phyloP scores from a whole-genome alignment of 2,888 invertebrate species.

The Liposcelis brunnea region DNA sequence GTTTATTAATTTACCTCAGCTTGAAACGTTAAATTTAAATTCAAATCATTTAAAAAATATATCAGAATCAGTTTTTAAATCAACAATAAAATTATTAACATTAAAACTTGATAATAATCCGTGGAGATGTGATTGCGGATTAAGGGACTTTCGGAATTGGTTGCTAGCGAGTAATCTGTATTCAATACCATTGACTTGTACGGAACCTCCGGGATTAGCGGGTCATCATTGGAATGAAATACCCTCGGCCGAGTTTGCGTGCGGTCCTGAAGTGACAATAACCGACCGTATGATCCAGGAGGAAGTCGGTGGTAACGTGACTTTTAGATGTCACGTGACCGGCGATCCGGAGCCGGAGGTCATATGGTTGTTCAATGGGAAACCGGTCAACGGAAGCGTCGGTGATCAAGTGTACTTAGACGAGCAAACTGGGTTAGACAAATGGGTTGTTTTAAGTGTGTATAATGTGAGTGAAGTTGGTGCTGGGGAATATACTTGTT shows the following conservation, averaged over 20 bases:
- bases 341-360: constrained; percentile 73
- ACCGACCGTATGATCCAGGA: constrained; percentile 38
- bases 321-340: constrained; percentile 61
- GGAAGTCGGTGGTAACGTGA: constrained; percentile 66
- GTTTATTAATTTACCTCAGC: constrained; percentile 51
- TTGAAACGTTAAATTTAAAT: constrained; percentile 63
- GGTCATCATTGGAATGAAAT: constrained; percentile 63
- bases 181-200: constrained; percentile 54
- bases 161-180: constrained; percentile 61
- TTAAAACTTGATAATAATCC: constrained; percentile 69
- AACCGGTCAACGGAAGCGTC: constrained; percentile 30
- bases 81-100: constrained; percentile 60
- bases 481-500: constrained; percentile 72
- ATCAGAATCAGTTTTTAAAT: constrained; percentile 46
- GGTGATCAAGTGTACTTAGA: constrained; percentile 24
- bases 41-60: constrained; percentile 59
- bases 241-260: constrained; percentile 59
- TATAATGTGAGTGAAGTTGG: constrained; percentile 65
- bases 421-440: constrained; percentile 24
- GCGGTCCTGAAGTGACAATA: constrained; percentile 50
- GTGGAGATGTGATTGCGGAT: constrained; percentile 77
- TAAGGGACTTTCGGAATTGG: constrained; percentile 72
- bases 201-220: constrained; percentile 48
- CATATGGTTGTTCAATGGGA: constrained; percentile 66
- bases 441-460: constrained; percentile 69